These are phyloP conservation scores for Cyanoliseus patagonus DNA, from an alignment of 2,113 vertebrate species.

Conservation along the genomic window DNA sequence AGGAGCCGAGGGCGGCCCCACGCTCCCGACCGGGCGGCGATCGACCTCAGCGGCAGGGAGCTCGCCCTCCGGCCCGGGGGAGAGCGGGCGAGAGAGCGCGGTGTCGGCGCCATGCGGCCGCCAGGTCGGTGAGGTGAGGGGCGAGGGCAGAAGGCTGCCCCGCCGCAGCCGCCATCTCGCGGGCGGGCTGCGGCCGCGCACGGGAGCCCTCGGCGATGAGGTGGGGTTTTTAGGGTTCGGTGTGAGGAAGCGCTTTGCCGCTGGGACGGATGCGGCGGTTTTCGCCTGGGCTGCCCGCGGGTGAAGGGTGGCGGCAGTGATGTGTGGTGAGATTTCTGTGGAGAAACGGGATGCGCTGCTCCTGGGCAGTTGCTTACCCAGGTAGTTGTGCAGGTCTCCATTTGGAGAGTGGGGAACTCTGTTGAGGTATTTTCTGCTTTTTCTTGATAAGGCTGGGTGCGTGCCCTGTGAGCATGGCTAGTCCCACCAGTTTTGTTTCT, in stretches of 20 bases:
- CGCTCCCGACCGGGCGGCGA: background rate
- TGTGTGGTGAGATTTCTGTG: background rate
- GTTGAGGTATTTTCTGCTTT: background rate
- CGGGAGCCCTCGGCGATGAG: accelerated
- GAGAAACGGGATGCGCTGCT: no score
- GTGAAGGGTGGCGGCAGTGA: no score
- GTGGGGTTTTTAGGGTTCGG: accelerated
- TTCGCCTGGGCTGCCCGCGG: no score
- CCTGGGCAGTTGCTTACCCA: accelerated
- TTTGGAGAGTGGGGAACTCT: background rate
- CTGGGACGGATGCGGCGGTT: accelerated
- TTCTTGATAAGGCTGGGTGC: background rate
- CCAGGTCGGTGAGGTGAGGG: background rate
- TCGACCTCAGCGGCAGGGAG: background rate
- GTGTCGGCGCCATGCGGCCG: background rate
- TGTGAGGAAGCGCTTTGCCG: background rate
- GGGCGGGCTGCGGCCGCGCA: accelerated
- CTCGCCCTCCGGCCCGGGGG: accelerated
- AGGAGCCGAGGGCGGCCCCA: background rate
- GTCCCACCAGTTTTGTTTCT: background rate
- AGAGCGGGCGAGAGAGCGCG: background rate
- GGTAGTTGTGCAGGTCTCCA: accelerated
- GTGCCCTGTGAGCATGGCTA: background rate
- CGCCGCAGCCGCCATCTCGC: background rate
- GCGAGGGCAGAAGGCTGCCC: background rate